Percentiles rank a stretch among this genome's conserved stretches.
phyloP scores from a whole-genome alignment of 2,888 invertebrate species.

The Noctua comes region DNA sequence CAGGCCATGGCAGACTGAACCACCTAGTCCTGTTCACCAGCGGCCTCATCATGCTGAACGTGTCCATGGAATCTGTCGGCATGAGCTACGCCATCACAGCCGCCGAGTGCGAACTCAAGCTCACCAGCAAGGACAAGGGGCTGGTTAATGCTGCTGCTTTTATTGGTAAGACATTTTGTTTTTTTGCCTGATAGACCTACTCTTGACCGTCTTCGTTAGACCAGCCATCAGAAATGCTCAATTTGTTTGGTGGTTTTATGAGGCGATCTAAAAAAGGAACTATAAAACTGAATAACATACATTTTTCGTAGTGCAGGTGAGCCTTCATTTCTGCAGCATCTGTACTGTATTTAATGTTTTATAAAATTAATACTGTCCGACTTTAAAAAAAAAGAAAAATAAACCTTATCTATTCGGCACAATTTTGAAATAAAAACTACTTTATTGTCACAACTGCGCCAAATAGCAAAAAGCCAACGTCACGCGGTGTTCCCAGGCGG shows the following conservation, averaged over 20 bases:
- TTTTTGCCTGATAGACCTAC: not conserved
- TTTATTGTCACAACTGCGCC: not conserved
- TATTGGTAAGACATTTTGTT: conserved; percentile 85
- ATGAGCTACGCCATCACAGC: conserved; percentile 92
- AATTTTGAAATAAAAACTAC: not conserved
- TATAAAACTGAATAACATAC: not conserved
- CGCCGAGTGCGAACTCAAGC: conserved; percentile 92
- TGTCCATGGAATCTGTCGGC: conserved; percentile 92
- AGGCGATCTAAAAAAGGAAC: not conserved
- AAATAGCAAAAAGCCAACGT: conserved; percentile 66
- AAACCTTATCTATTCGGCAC: not conserved
- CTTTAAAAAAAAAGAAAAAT: not conserved
- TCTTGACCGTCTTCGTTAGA: not conserved
- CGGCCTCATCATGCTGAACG: conserved; percentile 92
- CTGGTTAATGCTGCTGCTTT: conserved; percentile 92
- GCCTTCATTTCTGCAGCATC: no score
- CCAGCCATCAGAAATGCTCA: not conserved
- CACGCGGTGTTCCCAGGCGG: conserved; percentile 85
- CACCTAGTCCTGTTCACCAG: conserved; percentile 90
- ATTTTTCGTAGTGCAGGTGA: no score
- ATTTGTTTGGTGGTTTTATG: not conserved
- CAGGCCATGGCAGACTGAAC: conserved; percentile 92
- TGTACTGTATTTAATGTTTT: no score
- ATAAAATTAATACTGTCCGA: not conserved
- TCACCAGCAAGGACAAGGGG: conserved; percentile 91